A percentile compares a stretch with the other conserved stretches of the same genome.
phyloP scores from a whole-genome alignment of 1,140 invertebrate genomes.

The Cyclargus thomasi region DNA sequence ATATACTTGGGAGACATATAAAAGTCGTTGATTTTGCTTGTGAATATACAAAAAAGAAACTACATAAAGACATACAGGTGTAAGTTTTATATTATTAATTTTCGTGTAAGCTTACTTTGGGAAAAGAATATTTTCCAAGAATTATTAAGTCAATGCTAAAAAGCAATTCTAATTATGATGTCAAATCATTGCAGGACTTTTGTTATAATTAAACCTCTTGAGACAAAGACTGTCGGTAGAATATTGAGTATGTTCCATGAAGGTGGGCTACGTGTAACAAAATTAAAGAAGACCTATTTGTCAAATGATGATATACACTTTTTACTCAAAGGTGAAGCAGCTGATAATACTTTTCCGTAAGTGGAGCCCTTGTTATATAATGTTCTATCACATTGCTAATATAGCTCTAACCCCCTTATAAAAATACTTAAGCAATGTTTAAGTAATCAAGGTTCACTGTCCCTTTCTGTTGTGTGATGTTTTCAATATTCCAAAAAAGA shows the following conservation, averaged over 20 bases:
- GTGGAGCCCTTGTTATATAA: slow-evolving; percentile 30
- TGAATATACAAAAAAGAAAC: slow-evolving; percentile 77
- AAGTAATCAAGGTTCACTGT: too few species aligned
- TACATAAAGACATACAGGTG: slow-evolving; percentile 78
- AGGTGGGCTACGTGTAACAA: slow-evolving; percentile 81
- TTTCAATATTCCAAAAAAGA: too few species aligned
- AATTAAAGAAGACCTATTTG: slow-evolving; percentile 83
- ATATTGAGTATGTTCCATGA: slow-evolving; percentile 81
- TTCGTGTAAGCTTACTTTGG: background rate
- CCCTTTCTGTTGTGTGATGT: too few species aligned
- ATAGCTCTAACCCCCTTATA: background rate
- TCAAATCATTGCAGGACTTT: slow-evolving; percentile 79
- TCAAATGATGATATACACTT: slow-evolving; percentile 77
- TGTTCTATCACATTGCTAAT: background rate
- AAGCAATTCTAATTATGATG: background rate
- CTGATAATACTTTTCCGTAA: slow-evolving; percentile 79
- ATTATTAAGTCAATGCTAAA: too few species aligned
- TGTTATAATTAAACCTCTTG: slow-evolving; percentile 84
- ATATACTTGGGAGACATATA: slow-evolving; percentile 85
- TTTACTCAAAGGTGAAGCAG: slow-evolving; percentile 77
- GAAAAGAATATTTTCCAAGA: too few species aligned
- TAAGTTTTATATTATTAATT: slow-evolving; percentile 46
- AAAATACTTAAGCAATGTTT: too few species aligned
- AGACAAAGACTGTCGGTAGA: slow-evolving; percentile 82
- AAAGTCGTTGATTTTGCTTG: slow-evolving; percentile 88